These are phyloP conservation scores for Zoanthus sansibaricus DNA, from an alignment of 92 coral and sea anemone species.

Conservation along the genomic window DNA sequence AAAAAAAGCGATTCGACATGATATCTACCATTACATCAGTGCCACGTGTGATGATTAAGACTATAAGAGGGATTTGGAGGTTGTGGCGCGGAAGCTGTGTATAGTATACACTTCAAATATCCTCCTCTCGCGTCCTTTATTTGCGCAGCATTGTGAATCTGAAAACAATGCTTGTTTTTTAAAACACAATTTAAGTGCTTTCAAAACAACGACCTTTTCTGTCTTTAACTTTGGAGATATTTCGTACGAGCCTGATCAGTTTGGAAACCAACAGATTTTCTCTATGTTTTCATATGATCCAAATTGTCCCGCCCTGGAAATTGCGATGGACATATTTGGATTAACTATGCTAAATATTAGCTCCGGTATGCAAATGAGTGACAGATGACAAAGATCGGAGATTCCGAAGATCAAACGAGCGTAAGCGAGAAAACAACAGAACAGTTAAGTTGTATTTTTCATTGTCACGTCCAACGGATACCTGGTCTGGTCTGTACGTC, in stretches of 20 bases:
- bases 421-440: constrained; percentile 63
- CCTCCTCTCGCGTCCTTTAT: not conserved
- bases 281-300: not conserved
- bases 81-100: not conserved
- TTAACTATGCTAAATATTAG: constrained; percentile 69
- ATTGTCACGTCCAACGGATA: constrained; percentile 17
- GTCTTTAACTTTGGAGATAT: not conserved
- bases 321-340: constrained; percentile 68
- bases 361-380: constrained; percentile 63
- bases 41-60: not conserved
- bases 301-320: constrained; percentile 62
- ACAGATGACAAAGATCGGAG: constrained; percentile 62
- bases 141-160: not conserved
- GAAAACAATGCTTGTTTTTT: not conserved
- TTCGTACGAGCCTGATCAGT: not conserved
- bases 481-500: constrained; percentile 29
- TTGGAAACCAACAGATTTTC: not conserved
- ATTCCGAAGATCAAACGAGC: constrained; percentile 65
- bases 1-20: not conserved
- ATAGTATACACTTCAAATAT: not conserved
- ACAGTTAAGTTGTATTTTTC: constrained; percentile 17
- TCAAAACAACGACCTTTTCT: not conserved
- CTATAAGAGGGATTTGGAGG: not conserved
- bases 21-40: not conserved
- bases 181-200: not conserved